These are phyloP conservation scores for Corythornis leucogaster DNA, from an alignment of 2,797 vertebrate genomes.

Conservation along the genomic window DNA sequence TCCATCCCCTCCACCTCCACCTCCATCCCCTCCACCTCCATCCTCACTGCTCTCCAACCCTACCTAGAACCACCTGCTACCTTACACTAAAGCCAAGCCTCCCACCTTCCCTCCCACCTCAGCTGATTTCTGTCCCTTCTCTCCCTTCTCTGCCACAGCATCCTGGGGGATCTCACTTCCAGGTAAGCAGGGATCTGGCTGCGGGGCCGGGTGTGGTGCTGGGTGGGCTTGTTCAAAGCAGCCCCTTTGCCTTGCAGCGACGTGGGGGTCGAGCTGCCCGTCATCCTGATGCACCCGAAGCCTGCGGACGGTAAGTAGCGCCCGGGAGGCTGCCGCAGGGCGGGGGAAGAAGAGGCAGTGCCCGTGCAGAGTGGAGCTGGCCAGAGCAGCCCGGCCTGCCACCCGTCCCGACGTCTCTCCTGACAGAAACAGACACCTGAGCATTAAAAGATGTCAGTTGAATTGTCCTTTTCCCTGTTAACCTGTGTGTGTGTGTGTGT, in stretches of 20 bases:
- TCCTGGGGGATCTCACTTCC: constrained; percentile 87
- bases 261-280: constrained; percentile 84
- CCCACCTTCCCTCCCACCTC: background rate
- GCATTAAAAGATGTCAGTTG: background rate
- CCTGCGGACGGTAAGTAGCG: constrained; percentile 79
- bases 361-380: background rate
- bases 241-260: constrained; percentile 76
- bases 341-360: fast-evolving
- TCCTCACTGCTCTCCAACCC: background rate
- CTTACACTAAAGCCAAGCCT: background rate
- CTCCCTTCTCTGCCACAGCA: constrained; percentile 67
- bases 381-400: background rate
- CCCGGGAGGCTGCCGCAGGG: fast-evolving
- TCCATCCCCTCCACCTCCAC: too few relatives aligned
- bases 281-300: constrained; percentile 90
- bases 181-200: constrained; percentile 78
- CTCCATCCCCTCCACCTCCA: too few relatives aligned
- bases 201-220: fast-evolving
- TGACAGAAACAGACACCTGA: background rate
- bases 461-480: background rate
- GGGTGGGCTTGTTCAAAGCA: background rate
- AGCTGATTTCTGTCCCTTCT: background rate
- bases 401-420: fast-evolving
- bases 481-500: background rate
- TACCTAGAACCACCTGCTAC: background rate